Conservation (phyloP, 2,113 vertebrate genomes). For the Pseudorhombus dupliciocellatus region DNA sequence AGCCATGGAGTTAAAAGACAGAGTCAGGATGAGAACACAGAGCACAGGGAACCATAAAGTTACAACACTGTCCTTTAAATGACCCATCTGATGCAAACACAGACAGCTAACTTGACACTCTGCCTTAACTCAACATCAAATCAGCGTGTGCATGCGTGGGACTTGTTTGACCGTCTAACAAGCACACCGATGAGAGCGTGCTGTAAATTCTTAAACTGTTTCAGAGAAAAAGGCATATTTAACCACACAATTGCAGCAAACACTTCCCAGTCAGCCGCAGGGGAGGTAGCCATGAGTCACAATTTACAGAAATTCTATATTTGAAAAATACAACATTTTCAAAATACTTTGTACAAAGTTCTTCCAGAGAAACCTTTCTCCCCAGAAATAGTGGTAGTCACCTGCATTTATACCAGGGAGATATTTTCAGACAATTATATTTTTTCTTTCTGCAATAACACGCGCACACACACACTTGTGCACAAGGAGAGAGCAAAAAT, state of each 20-base stretch:
- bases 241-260: not conserved
- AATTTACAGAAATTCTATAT: not conserved
- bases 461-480: not conserved
- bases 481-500: conserved; percentile 3
- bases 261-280: conserved; percentile 1
- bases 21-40: conserved; percentile 57
- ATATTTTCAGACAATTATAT: conserved; percentile 25
- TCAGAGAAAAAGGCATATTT: conserved; percentile 7
- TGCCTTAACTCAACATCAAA: conserved; percentile 22
- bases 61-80: conserved; percentile 58
- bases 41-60: conserved; percentile 55
- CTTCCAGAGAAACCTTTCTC: conserved; percentile 23
- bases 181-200: not conserved
- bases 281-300: not conserved
- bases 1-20: conserved; percentile 65
- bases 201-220: not conserved
- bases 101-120: conserved; percentile 8
- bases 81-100: conserved; percentile 59
- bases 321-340: too few species aligned
- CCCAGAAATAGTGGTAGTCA: conserved; percentile 36
- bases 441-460: not conserved
- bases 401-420: conserved; percentile 12
- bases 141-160: conserved; percentile 2
- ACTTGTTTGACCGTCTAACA: not conserved
- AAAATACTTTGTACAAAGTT: conserved; percentile 17